Percentiles rank a stretch among this genome's conserved stretches.
Conservation (phyloP, 2,797 vertebrate species). For the Erpetoichthys calabaricus region DNA sequence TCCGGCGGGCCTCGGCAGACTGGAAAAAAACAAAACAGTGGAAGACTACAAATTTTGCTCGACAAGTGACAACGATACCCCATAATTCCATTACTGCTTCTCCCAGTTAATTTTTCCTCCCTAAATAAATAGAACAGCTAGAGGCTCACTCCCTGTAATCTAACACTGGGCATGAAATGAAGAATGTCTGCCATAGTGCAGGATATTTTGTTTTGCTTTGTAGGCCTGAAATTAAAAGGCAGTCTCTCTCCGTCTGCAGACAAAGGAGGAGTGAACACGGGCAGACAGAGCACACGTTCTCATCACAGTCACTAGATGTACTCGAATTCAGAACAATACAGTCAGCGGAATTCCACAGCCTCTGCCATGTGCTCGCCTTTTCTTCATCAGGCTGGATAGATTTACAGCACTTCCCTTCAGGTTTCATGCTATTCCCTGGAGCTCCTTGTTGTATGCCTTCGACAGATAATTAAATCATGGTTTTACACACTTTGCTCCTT, state of each 20-base stretch:
- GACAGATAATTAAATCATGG: constrained; percentile 16
- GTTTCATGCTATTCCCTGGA: constrained; percentile 13
- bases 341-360: too few species aligned
- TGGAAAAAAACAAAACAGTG: background rate
- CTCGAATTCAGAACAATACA: too few species aligned
- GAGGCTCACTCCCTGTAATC: background rate
- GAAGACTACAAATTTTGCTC: background rate
- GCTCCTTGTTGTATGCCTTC: constrained; percentile 12
- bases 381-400: constrained; percentile 9
- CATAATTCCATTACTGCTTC: background rate
- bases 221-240: too few species aligned
- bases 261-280: too few species aligned
- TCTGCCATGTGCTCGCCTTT: constrained; percentile 10
- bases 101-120: background rate
- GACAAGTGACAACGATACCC: background rate
- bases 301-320: too few species aligned
- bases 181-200: too few species aligned
- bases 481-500: constrained; percentile 10
- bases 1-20: background rate
- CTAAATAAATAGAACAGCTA: background rate
- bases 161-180: too few species aligned
- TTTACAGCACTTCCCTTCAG: constrained; percentile 11
- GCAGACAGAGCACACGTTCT: too few species aligned
- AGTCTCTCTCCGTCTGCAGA: too few species aligned
- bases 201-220: too few species aligned